Evolutionary conservation across 1,140 invertebrate genomes (phyloP), one percentile per base, ranked within the genome.

Genomic region (Hylyphantes graminicola): DNA sequence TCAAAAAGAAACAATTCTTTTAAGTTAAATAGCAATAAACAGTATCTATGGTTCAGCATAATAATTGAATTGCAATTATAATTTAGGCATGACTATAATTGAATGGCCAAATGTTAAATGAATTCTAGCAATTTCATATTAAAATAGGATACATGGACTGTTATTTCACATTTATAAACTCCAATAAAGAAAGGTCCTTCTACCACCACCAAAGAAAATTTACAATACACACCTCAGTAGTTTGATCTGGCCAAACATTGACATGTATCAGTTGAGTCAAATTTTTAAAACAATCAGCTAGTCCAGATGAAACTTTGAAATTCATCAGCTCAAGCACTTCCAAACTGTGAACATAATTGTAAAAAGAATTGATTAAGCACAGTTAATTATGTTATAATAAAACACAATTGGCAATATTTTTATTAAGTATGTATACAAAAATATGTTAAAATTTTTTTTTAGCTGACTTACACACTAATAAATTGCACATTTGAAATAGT

Each of bases 251-350:
- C 68, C 68, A 81, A 35, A 81, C 17, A 64, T 64, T 81, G 8
- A 81, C 7, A 59, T 73, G 68, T 7, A 68, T 63, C 6, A 81
- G 68, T 15, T 73, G 19, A 15, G 57, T 19, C n/a, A 81, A 54
- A n/a, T 81, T 8, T 9, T 19, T 53, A 17, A 81, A 50, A 63
- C 11, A 10, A 12, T 72, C 48, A 17, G n/a, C 21, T 21, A 81
- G 64, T n/a, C 17, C 70, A 17, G 15, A 21, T 10, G 79, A 53
- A 35, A 81, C 35, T 48, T 63, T 61, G 55, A 61, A 81, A 54
- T 81, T 73, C 79, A 81, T 73, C 57, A 81, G 55, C 57, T 81
- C 79, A 35, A 81, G 57, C 15, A 72, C 15, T 73, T 73, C 68
- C 35, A 81, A 73, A 9, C 79, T 81, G 54, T 63, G 51, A 50